phyloP scores from a whole-genome alignment of 2,797 vertebrate species.

The Peromyscus eremicus region DNA sequence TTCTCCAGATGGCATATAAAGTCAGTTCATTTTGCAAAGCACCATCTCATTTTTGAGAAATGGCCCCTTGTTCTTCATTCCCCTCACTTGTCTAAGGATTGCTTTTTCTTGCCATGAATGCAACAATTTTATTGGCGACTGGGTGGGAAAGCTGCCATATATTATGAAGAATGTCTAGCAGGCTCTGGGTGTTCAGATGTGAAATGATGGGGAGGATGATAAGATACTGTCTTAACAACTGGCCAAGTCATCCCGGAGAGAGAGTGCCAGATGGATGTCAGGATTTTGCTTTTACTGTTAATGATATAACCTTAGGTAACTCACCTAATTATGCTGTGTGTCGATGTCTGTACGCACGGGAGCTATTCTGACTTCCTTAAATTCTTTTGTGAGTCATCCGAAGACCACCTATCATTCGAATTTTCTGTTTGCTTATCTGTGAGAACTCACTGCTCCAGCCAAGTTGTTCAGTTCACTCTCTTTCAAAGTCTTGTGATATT shows the following conservation, averaged over 20 bases:
- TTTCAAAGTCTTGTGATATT: neutral
- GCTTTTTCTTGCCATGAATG: slow-evolving; percentile 55
- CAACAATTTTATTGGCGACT: slow-evolving; percentile 42
- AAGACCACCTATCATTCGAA: neutral
- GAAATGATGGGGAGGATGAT: neutral
- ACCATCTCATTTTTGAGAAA: slow-evolving; percentile 73
- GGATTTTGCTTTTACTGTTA: slow-evolving; percentile 21
- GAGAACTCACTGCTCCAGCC: neutral
- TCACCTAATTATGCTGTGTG: slow-evolving; percentile 18
- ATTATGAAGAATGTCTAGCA: slow-evolving; percentile 29
- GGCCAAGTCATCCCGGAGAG: slow-evolving; percentile 14
- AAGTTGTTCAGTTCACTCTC: neutral
- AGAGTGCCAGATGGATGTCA: slow-evolving; percentile 1
- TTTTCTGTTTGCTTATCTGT: slow-evolving; percentile 5
- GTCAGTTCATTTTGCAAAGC: slow-evolving; percentile 74
- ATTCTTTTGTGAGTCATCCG: neutral
- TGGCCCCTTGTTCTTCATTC: slow-evolving; percentile 64
- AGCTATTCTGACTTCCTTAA: slow-evolving; percentile 16
- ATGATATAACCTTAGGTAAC: slow-evolving; percentile 35
- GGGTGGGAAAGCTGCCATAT: neutral
- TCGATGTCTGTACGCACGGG: neutral
- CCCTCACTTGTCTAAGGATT: slow-evolving; percentile 40
- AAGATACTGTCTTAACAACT: slow-evolving; percentile 16
- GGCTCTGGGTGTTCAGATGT: neutral
- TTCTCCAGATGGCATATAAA: slow-evolving; percentile 82